These are phyloP conservation scores for Adela reaumurella DNA, from an alignment of 2,888 invertebrate species.

Conservation along the genomic window DNA sequence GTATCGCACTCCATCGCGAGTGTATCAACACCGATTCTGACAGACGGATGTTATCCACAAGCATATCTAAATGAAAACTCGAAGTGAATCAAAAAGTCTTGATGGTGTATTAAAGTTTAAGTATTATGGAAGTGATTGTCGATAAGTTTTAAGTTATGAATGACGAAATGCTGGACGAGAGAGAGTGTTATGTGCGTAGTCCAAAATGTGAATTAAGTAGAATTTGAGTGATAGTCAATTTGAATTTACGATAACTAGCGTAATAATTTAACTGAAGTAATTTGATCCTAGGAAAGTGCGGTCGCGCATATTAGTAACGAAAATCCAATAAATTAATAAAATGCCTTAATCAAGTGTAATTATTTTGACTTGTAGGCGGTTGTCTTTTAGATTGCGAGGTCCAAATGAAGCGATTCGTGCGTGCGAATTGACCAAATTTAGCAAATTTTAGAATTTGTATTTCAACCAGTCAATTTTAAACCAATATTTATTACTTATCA, in stretches of 20 bases:
- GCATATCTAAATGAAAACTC: neutral
- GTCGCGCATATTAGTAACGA: conserved; percentile 56
- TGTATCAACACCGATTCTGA: no score
- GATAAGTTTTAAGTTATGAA: neutral
- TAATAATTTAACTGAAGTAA: conserved; percentile 49
- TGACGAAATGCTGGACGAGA: neutral
- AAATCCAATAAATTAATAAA: conserved; percentile 53
- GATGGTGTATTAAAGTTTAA: neutral
- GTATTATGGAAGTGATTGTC: neutral
- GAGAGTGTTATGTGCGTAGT: conserved; percentile 20
- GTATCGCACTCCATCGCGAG: no score
- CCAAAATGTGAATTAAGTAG: conserved; percentile 47
- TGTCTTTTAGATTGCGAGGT: neutral
- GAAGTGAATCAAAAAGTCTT: neutral
- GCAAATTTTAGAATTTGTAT: conserved; percentile 31
- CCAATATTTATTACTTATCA: neutral
- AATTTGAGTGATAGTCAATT: conserved; percentile 54
- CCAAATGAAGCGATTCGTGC: neutral
- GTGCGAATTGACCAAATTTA: neutral
- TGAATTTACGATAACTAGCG: conserved; percentile 50
- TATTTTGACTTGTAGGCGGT: conserved; percentile 41
- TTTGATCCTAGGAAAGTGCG: conserved; percentile 49
- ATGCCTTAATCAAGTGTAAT: conserved; percentile 50
- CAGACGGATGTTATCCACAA: no score
- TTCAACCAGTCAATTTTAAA: conserved; percentile 19